Percentiles rank a stretch among this genome's conserved stretches.
phyloP scores from a whole-genome alignment of 2,888 invertebrate genomes.

The Mantis religiosa region DNA sequence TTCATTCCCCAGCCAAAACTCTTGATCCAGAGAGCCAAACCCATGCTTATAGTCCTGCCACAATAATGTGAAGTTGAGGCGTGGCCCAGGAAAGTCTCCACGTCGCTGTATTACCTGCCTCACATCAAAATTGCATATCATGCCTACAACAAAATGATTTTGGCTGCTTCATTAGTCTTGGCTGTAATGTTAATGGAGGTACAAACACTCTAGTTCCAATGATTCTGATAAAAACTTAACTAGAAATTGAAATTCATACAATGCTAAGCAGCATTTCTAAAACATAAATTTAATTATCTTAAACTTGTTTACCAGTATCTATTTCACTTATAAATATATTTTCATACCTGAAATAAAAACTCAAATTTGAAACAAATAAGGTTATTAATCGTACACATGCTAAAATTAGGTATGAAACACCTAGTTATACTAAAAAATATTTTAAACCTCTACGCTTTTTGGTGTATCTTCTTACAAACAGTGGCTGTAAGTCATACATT shows the following conservation, averaged over 20 bases:
- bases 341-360: too few relatives aligned
- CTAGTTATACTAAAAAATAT: too few relatives aligned
- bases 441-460: too few relatives aligned
- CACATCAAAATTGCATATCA: not conserved
- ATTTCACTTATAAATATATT: too few relatives aligned
- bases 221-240: not conserved
- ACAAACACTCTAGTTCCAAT: not conserved
- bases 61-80: conserved; percentile 57
- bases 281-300: too few relatives aligned
- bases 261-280: too few relatives aligned
- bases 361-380: too few relatives aligned
- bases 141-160: not conserved
- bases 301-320: too few relatives aligned
- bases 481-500: too few relatives aligned
- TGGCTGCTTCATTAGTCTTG: not conserved
- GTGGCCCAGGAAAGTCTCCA: conserved; percentile 41
- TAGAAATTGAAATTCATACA: not conserved
- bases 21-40: conserved; percentile 66
- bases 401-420: too few relatives aligned
- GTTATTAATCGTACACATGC: too few relatives aligned
- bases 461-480: too few relatives aligned
- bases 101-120: conserved; percentile 39
- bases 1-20: conserved; percentile 67
- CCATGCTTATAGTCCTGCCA: conserved; percentile 67
- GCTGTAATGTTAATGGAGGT: not conserved